These are phyloP conservation scores for Lathronympha strigana DNA, from an alignment of 2,888 invertebrate genomes.

Conservation along the genomic window DNA sequence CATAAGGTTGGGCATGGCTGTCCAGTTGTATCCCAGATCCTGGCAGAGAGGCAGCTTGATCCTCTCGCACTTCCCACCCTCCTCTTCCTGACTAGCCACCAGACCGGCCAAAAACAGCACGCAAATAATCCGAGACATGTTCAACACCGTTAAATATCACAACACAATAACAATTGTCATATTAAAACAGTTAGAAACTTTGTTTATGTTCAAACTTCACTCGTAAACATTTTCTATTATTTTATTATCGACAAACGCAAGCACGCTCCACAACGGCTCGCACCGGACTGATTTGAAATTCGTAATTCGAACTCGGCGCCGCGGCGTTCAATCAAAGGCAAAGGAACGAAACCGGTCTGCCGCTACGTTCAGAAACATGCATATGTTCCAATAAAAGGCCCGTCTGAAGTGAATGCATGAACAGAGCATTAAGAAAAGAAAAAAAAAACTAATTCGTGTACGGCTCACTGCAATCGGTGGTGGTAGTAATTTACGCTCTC, in stretches of 20 bases:
- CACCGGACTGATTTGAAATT: conserved; percentile 72
- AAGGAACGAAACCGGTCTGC: conserved; percentile 75
- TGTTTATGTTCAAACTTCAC: conserved; percentile 48
- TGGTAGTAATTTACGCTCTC: conserved; percentile 74
- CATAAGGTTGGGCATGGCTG: conserved; percentile 93
- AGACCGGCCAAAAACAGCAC: conserved; percentile 62
- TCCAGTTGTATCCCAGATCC: conserved; percentile 93
- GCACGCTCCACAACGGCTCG: conserved; percentile 52
- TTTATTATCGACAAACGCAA: conserved; percentile 51
- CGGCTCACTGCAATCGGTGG: conserved; percentile 81
- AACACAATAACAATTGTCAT: conserved; percentile 55
- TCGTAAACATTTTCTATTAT: conserved; percentile 68
- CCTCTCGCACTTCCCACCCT: conserved; percentile 88
- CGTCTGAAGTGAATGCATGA: conserved; percentile 67
- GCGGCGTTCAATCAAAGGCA: conserved; percentile 75
- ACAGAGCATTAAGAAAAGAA: conserved; percentile 78
- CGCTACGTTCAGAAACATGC: conserved; percentile 74
- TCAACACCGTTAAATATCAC: conserved; percentile 56
- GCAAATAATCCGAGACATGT: conserved; percentile 75
- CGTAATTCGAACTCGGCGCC: conserved; percentile 57
- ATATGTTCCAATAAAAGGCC: conserved; percentile 81
- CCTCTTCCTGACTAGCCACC: conserved; percentile 71
- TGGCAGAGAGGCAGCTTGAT: conserved; percentile 92
- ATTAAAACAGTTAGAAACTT: conserved; percentile 45
- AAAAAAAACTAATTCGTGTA: conserved; percentile 79